Conservation (phyloP, 2,797 vertebrate species). For the Cyclura pinguis region DNA sequence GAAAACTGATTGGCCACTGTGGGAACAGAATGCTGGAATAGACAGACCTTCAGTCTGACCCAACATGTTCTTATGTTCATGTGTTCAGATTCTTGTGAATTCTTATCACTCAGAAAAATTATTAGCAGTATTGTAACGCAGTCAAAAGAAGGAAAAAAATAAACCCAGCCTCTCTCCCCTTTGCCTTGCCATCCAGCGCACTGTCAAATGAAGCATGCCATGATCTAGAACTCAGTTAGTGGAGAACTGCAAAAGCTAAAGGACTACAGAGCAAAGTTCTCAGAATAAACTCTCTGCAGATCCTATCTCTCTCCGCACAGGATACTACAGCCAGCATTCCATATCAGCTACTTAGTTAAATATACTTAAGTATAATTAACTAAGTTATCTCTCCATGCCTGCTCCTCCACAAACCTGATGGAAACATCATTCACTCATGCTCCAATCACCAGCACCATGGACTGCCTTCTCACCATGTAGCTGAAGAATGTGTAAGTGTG, state of each 20-base stretch:
- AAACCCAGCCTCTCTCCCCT: background rate
- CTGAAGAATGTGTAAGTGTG: too few relatives aligned
- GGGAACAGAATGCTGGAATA: too few relatives aligned
- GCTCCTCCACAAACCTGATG: too few relatives aligned
- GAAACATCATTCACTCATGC: too few relatives aligned
- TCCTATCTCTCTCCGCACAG: background rate
- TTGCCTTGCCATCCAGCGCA: background rate
- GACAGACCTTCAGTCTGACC: too few relatives aligned
- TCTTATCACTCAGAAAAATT: background rate
- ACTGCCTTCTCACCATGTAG: too few relatives aligned
- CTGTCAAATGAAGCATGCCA: background rate
- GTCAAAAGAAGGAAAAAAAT: background rate
- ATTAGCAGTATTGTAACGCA: background rate
- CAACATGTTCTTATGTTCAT: too few relatives aligned
- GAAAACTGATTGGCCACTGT: too few relatives aligned
- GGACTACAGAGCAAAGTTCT: background rate
- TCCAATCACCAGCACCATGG: too few relatives aligned
- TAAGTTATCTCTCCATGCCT: too few relatives aligned
- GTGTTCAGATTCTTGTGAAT: background rate
- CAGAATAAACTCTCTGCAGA: background rate
- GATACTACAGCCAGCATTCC: background rate
- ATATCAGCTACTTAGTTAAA: too few relatives aligned
- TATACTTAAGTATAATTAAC: too few relatives aligned
- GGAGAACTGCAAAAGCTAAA: conserved; percentile 17
- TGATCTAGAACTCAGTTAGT: conserved; percentile 10